Evolutionary conservation across 2,888 invertebrate species (phyloP).

Genomic region (Choreutis nemorana): DNA sequence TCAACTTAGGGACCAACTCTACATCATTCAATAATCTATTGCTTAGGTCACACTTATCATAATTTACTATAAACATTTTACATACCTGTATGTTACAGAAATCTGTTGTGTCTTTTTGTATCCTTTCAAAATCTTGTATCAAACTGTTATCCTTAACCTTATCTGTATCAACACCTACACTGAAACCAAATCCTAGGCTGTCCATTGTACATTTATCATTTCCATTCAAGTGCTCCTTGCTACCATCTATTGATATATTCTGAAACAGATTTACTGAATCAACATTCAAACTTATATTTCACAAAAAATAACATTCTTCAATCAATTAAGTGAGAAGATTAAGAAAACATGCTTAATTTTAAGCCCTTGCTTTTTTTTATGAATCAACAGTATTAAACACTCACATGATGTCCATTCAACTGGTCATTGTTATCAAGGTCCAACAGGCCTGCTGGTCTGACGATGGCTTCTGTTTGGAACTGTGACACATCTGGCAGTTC

Average conservation of each 20-base stretch:
- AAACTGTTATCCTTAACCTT: constrained; percentile 49
- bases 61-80: too few relatives aligned
- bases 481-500: constrained; percentile 68
- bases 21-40: neutral
- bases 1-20: too few relatives aligned
- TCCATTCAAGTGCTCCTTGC: constrained; percentile 47
- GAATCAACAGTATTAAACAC: constrained; percentile 13
- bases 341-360: neutral
- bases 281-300: constrained; percentile 1
- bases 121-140: constrained; percentile 68
- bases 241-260: constrained; percentile 45
- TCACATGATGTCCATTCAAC: constrained; percentile 65
- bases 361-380: neutral
- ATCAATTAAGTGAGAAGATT: neutral
- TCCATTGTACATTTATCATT: constrained; percentile 51
- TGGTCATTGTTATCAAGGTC: constrained; percentile 61
- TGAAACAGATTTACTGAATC: constrained; percentile 20
- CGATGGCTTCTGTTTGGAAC: constrained; percentile 70
- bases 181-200: constrained; percentile 54
- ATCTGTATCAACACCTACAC: constrained; percentile 47
- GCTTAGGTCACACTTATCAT: too few relatives aligned
- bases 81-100: constrained; percentile 58
- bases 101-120: constrained; percentile 67
- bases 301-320: constrained; percentile 2
- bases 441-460: constrained; percentile 68